Evolutionary conservation across 1,140 invertebrate species (phyloP).

Genomic region (Brachionus sp.): DNA sequence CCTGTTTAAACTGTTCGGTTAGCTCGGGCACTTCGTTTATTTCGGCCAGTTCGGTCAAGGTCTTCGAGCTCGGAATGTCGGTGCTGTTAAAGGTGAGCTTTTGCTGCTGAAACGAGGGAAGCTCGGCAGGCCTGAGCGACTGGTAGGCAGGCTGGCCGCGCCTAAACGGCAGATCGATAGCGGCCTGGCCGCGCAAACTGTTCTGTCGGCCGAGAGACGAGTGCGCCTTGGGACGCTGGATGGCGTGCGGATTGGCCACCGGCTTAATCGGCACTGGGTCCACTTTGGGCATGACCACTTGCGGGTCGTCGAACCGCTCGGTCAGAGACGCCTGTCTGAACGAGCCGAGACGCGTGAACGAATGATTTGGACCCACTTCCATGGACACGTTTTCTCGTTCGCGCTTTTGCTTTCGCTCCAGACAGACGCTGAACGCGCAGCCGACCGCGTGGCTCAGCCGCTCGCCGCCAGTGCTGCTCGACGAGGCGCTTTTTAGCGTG

Average conservation of each 20-base stretch:
- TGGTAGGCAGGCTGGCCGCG: background rate
- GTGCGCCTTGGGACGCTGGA: constrained; percentile 16
- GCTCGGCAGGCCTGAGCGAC: background rate
- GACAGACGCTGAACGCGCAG: constrained; percentile 94
- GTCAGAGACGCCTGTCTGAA: constrained; percentile 76
- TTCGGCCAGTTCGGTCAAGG: background rate
- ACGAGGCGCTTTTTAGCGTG: background rate
- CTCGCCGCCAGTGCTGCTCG: constrained; percentile 68
- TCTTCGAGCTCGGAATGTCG: background rate
- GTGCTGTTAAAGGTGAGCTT: background rate
- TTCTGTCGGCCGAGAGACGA: background rate
- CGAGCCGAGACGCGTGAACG: constrained; percentile 85
- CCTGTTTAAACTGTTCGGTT: background rate
- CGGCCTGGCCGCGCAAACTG: background rate
- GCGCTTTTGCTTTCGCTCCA: constrained; percentile 92
- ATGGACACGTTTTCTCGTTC: constrained; percentile 79
- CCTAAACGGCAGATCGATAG: constrained; percentile 6
- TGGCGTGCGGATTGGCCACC: constrained; percentile 12
- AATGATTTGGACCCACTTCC: constrained; percentile 87
- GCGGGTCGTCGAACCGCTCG: constrained; percentile 69
- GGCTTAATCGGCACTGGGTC: background rate
- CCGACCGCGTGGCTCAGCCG: constrained; percentile 95
- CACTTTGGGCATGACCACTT: constrained; percentile 51
- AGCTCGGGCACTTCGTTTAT: background rate
- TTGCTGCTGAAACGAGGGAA: constrained; percentile 32